These are phyloP conservation scores for Emydura subglobosa DNA, from an alignment of 2,113 vertebrate genomes.

Conservation along the genomic window DNA sequence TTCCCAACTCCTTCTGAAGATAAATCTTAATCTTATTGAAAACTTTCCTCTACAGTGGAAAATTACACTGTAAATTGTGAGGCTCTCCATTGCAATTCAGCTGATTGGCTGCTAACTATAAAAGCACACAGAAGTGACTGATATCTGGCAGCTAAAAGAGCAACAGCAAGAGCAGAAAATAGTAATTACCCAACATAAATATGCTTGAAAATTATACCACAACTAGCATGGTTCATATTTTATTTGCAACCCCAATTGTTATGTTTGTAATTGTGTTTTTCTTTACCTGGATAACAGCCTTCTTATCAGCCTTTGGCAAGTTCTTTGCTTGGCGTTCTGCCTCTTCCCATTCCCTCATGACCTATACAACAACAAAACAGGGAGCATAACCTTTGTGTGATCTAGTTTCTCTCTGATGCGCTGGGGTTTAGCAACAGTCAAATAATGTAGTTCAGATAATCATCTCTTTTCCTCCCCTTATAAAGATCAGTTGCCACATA, in stretches of 20 bases:
- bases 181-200: background rate
- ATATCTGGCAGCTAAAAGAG: background rate
- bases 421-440: slow-evolving; percentile 5
- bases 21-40: background rate
- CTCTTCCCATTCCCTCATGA: slow-evolving; percentile 99
- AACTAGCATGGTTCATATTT: background rate
- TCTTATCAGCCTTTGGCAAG: slow-evolving; percentile 95
- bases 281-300: slow-evolving; percentile 96
- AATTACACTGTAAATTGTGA: background rate
- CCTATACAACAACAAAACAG: slow-evolving; percentile 76
- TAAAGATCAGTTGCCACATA: background rate
- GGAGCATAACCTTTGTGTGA: background rate
- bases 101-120: background rate
- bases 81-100: background rate
- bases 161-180: background rate
- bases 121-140: background rate
- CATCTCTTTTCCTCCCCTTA: background rate
- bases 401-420: slow-evolving; percentile 20
- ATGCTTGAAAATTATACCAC: background rate
- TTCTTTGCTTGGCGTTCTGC: slow-evolving; percentile 96
- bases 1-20: slow-evolving; percentile 2
- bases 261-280: background rate
- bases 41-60: background rate
- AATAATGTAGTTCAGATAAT: background rate
- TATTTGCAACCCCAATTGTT: background rate